phyloP scores from a whole-genome alignment of 2,113 vertebrate species.

The Ammodramus savannarum region DNA sequence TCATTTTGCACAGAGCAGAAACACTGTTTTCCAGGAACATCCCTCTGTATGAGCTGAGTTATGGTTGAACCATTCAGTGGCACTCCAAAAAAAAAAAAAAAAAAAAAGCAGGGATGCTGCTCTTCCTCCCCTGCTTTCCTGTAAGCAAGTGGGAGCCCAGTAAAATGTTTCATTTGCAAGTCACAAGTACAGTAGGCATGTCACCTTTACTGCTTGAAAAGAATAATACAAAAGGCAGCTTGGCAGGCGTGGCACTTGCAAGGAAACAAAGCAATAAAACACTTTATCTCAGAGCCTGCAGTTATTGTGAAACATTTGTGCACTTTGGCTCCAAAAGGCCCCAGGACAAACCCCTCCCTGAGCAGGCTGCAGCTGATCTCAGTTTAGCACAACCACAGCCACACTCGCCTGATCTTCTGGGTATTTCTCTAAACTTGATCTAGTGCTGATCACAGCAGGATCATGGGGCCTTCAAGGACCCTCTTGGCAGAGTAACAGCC shows the following conservation, averaged over 20 bases:
- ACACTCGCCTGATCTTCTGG: not conserved
- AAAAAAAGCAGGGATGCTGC: accelerated
- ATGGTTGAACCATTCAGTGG: not conserved
- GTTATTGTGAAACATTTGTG: not conserved
- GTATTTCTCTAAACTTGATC: not conserved
- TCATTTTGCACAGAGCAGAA: not conserved
- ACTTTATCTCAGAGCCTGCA: not conserved
- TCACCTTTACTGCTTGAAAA: not conserved
- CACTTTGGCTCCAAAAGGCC: not conserved
- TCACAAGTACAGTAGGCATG: not conserved
- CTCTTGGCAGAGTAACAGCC: not conserved
- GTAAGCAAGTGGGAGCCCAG: not conserved
- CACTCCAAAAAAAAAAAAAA: not conserved
- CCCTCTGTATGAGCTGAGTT: not conserved
- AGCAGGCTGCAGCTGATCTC: not conserved
- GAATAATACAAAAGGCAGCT: not conserved
- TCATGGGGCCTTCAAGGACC: not conserved
- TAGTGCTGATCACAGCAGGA: not conserved
- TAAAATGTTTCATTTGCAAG: not conserved
- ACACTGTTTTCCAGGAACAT: not conserved
- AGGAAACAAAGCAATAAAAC: constrained; percentile 2
- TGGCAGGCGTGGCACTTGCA: not conserved
- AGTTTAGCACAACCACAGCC: not conserved
- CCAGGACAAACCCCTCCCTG: not conserved
- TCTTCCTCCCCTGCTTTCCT: not conserved